Conservation (phyloP, 2,797 vertebrate species). For the Tragopan temminckii region DNA sequence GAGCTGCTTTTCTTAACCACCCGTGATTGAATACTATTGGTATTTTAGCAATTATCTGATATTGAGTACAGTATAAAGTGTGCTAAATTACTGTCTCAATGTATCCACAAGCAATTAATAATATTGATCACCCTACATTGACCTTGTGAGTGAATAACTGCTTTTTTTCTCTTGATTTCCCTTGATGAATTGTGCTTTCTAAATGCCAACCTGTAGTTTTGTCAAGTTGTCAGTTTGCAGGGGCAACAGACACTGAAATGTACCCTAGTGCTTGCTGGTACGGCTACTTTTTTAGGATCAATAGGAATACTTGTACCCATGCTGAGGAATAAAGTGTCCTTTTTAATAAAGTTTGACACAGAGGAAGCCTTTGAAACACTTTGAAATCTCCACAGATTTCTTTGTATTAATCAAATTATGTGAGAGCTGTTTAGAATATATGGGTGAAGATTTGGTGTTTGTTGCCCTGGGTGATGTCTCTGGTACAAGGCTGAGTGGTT, state of each 20-base stretch:
- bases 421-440: not conserved
- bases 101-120: conserved; percentile 42
- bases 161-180: not conserved
- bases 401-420: not conserved
- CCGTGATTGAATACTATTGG: not conserved
- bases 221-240: not conserved
- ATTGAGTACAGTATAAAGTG: too few species aligned
- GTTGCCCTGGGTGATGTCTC: not conserved
- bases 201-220: not conserved
- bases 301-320: not conserved
- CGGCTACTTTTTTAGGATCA: not conserved
- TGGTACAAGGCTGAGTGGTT: not conserved
- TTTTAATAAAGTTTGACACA: not conserved
- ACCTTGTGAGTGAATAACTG: conserved; percentile 47
- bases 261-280: not conserved
- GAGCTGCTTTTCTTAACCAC: not conserved
- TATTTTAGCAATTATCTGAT: too few species aligned
- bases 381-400: not conserved
- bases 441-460: not conserved
- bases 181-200: conserved; percentile 24
- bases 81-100: conserved; percentile 32
- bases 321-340: not conserved
- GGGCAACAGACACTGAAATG: not conserved
- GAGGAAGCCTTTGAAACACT: not conserved
- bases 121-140: conserved; percentile 32